Percentiles rank a stretch among this genome's conserved stretches.
These are phyloP conservation scores for Eupithecia inturbata DNA, from an alignment of 2,888 invertebrate genomes.

Conservation along the genomic window DNA sequence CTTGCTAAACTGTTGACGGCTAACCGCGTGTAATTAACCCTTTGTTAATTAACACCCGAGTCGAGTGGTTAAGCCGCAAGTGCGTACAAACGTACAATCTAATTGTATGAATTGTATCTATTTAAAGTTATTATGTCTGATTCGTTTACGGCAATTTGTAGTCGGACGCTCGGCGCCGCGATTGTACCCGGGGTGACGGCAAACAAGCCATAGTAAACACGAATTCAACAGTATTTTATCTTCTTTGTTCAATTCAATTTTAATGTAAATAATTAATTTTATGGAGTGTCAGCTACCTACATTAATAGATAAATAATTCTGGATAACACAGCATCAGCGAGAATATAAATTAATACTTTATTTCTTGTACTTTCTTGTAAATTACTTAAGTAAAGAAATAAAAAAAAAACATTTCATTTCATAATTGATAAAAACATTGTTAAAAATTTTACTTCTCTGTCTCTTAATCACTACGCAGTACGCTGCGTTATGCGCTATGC, in stretches of 20 bases:
- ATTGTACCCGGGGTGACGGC: conserved; percentile 10
- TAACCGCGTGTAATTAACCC: background rate
- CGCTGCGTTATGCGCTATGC: too few relatives aligned
- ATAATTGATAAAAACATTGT: too few relatives aligned
- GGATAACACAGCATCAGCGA: too few relatives aligned
- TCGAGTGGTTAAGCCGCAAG: background rate
- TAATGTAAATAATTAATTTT: too few relatives aligned
- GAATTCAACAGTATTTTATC: background rate
- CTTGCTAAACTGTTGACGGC: background rate
- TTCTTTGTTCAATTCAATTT: background rate
- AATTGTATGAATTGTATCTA: conserved; percentile 25
- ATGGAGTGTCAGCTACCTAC: too few relatives aligned
- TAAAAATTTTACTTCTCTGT: too few relatives aligned
- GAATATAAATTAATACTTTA: too few relatives aligned
- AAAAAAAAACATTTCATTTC: too few relatives aligned
- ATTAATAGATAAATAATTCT: too few relatives aligned
- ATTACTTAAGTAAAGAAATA: too few relatives aligned
- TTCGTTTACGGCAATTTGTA: conserved; percentile 29
- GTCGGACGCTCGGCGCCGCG: conserved; percentile 27
- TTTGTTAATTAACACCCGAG: background rate
- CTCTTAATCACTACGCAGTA: too few relatives aligned
- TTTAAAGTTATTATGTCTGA: conserved; percentile 22
- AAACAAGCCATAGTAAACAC: background rate
- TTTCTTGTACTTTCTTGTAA: too few relatives aligned
- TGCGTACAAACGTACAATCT: background rate